Conservation (phyloP, 1,140 invertebrate genomes). For the Anoplolepis gracilipes region DNA sequence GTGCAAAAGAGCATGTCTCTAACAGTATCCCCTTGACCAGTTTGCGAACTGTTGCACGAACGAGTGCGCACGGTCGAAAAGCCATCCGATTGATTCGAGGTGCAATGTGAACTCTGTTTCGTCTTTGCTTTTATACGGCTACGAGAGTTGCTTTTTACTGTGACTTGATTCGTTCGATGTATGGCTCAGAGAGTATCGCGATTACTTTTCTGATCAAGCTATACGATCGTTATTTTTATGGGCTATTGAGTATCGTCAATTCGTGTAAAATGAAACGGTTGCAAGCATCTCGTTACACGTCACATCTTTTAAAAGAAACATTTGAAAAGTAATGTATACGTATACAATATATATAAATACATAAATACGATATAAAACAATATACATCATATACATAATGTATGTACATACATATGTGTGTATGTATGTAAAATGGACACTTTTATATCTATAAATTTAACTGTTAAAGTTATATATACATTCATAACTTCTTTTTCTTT, state of each 20-base stretch:
- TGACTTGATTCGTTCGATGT: background rate
- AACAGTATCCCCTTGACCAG: background rate
- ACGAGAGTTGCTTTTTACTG: background rate
- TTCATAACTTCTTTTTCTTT: too few species aligned
- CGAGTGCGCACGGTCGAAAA: constrained; percentile 13
- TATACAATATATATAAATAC: background rate
- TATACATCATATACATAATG: too few species aligned
- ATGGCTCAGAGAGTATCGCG: background rate
- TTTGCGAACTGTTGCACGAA: background rate
- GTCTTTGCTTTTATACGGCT: background rate
- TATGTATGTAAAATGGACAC: background rate
- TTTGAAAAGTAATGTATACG: background rate
- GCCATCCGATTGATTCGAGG: background rate
- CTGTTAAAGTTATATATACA: too few species aligned
- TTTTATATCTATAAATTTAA: background rate
- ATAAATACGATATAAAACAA: background rate
- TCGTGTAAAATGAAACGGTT: background rate
- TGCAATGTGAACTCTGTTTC: constrained; percentile 1
- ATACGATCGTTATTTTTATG: constrained; percentile 6
- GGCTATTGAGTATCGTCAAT: background rate
- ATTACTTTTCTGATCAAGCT: background rate
- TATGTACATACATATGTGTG: background rate
- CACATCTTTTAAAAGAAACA: background rate
- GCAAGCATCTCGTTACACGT: background rate
- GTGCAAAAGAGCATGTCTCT: background rate